A percentile compares a stretch with the other conserved stretches of the same genome.
Conservation (phyloP, 2,113 vertebrate genomes). For the Platysternon megacephalum region DNA sequence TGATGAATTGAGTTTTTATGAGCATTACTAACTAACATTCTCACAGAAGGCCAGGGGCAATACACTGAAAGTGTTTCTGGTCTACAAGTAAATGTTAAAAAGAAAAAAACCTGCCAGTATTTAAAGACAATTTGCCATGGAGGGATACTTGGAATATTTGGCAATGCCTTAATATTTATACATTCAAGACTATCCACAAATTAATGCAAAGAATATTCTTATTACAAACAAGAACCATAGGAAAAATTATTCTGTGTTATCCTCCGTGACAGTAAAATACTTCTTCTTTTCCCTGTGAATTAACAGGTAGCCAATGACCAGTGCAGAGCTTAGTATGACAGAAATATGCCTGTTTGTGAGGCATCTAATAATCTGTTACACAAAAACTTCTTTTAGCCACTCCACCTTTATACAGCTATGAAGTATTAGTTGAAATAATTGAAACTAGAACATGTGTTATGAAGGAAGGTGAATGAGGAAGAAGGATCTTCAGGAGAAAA, state of each 20-base stretch:
- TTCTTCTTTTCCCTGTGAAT: slow-evolving; percentile 50
- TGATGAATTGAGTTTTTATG: slow-evolving; percentile 99
- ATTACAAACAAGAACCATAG: slow-evolving; percentile 77
- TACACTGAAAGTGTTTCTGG: slow-evolving; percentile 89
- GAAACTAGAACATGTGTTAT: not conserved
- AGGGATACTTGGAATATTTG: slow-evolving; percentile 84
- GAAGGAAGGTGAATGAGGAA: not conserved
- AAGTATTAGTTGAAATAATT: not conserved
- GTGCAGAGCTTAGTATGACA: slow-evolving; percentile 22
- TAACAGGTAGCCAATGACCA: slow-evolving; percentile 72
- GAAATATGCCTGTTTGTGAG: slow-evolving; percentile 39
- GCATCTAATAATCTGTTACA: slow-evolving; percentile 35
- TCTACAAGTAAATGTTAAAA: slow-evolving; percentile 92
- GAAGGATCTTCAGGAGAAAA: not conserved
- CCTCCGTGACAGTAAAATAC: slow-evolving; percentile 39
- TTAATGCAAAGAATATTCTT: slow-evolving; percentile 78
- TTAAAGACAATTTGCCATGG: slow-evolving; percentile 83
- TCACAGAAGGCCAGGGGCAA: slow-evolving; percentile 92
- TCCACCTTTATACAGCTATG: slow-evolving; percentile 59
- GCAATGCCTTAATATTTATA: slow-evolving; percentile 79
- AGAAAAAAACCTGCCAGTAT: slow-evolving; percentile 78
- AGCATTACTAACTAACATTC: slow-evolving; percentile 96
- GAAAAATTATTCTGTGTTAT: slow-evolving; percentile 54
- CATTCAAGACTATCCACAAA: slow-evolving; percentile 80
- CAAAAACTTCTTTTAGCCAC: not conserved